Evolutionary conservation across 2,888 invertebrate genomes (phyloP), one percentile per base, ranked within the genome.

Genomic region (Hofmannophila pseudospretella): DNA sequence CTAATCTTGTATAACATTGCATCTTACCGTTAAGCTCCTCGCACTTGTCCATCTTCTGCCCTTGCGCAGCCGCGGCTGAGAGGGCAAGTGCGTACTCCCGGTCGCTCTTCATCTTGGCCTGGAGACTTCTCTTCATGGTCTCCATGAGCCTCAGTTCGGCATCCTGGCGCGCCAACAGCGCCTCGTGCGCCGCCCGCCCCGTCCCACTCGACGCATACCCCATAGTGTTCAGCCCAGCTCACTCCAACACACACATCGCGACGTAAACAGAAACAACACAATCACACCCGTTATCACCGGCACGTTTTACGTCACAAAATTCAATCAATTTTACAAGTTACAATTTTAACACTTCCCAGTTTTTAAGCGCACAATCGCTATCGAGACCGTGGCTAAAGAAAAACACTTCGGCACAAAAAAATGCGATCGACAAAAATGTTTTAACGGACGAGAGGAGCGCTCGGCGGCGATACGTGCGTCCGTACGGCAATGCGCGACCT

Each of bases 61-160:
- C 95, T 71, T 95, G 94, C 35, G 90, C 88, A 27, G 94, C 94
- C 13, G 95, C 92, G n/a, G 93, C 90, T 38, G 91, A 90, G 38
- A 98, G 89, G 7, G 94, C 93, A 23, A 93, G 88, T 1, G 97
- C 95, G 75, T 98, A 98, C 65, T 98, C 97, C 51, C 94, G 90
- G 74, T 98, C 98, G 65, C 94, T 94, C 79, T 96, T 96, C 70
- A 96, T 93, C 84, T 97, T 95, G 51, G 93, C 91, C 51, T 92
- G 90, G 39, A 98, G 89, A 60, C 96, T 96, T 45, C 96, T 88
- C 64, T 94, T 93, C 92, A 98, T 96, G 47, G 93, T 93, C 68
- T 98, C 98, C 89, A 98, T 90, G 32, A 98, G 91, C 51, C 96
- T 90, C 40, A 98, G 89, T 82, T 98, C 98, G 11, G 96, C 95